Base-by-base conservation (phyloP, 2,797 vertebrate species). In the Ataeniobius toweri region DNA sequence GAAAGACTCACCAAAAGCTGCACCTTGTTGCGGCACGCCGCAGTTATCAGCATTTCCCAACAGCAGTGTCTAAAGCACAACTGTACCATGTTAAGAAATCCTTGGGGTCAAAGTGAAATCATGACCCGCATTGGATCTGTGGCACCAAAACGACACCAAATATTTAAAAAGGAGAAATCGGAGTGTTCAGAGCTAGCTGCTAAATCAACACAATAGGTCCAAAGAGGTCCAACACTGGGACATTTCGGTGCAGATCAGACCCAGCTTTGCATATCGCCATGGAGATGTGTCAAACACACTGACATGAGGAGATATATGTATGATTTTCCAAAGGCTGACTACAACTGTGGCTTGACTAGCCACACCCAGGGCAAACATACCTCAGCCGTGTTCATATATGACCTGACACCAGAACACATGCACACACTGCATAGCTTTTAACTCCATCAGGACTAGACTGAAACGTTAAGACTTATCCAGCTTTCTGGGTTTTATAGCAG, bases 311-410 rank as follows among this genome's bases (percentile, higher is more conserved):
- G 79, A 86, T 80, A 85, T 74, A 84, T 78, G 79, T 86, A 79
- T 76, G 71, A 81, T 89, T 89, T 93, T 90, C 87, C 89, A 81
- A 70, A 82, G 85, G 83, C 85, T 56, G 48, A 81, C 88, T 70
- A 74, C 80, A 87, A 86, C 81, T 79, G 84, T 73, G 51, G 87
- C 85, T 84, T 75, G 85, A 83, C 85, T 80, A 65, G 88, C 91
- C 93, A 88, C 93, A 88, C 92, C 94, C 88, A 93, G 84, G 85
- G 92, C 81, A 93, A 92, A 94, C 90, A 93, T 75, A 84, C 86
- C 81, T 84, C 80, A 80, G 83, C 84, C 83, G 75, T 88, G 80
- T 86, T 88, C 89, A 87, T 81, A 89, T 86, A 88, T 75, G 82
- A 88, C 86, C 83, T 77, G 87, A 91, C 88, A 92, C 76, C 63